Conservation (phyloP, 2,797 vertebrate species). For the Ateles fusciceps region DNA sequence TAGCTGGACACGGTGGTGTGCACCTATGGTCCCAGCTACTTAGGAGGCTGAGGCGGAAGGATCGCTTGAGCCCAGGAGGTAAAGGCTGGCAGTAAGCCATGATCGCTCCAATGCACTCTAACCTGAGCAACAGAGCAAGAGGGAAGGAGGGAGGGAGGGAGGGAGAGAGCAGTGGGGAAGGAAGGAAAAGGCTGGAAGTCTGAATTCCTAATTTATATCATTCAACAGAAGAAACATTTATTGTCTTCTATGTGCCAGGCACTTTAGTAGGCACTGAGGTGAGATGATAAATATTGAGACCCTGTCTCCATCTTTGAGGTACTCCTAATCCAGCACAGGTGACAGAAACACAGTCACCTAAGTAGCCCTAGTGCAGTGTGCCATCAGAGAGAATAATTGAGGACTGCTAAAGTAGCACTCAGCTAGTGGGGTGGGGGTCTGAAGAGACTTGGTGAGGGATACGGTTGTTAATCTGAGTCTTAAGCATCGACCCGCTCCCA, state of each 20-base stretch:
- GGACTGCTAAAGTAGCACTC: background rate
- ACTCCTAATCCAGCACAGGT: constrained; percentile 1
- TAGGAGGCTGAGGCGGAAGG: background rate
- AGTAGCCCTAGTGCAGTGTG: background rate
- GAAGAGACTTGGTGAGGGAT: background rate
- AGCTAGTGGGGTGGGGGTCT: background rate
- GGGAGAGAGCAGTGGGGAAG: too few species aligned
- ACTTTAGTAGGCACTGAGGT: background rate
- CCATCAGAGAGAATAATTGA: background rate
- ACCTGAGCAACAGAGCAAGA: too few species aligned
- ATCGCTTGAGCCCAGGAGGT: background rate
- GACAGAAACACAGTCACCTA: constrained; percentile 20
- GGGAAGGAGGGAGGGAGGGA: too few species aligned
- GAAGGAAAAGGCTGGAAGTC: background rate
- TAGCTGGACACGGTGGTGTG: background rate
- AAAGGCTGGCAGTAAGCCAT: background rate
- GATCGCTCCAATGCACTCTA: background rate
- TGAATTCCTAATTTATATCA: constrained; percentile 9
- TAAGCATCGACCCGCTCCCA: background rate
- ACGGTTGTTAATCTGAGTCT: background rate
- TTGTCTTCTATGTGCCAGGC: background rate
- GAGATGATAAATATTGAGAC: background rate
- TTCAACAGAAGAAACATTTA: background rate
- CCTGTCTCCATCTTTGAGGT: background rate
- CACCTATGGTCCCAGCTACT: background rate